phyloP scores from a whole-genome alignment of 2,113 vertebrate species.

The Urocitellus parryii region DNA sequence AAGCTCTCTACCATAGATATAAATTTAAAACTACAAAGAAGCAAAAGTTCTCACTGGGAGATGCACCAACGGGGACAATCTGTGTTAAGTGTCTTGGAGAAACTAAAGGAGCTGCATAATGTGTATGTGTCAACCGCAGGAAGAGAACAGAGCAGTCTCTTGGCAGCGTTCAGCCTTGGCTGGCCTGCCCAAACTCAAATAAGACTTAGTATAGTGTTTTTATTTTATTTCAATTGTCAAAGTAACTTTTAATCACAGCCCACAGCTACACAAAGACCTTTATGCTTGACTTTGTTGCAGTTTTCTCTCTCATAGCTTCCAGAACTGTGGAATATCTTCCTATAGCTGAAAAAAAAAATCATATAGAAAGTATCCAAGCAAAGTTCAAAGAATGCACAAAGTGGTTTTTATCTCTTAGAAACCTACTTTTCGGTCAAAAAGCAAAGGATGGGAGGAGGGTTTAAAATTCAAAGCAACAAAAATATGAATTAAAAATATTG shows the following conservation, averaged over 20 bases:
- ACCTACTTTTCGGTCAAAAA: constrained; percentile 30
- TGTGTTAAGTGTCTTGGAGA: constrained; percentile 25
- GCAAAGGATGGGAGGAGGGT: too few relatives aligned
- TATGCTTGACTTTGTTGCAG: neutral
- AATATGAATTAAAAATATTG: constrained; percentile 19
- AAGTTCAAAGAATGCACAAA: constrained; percentile 31
- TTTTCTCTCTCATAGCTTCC: neutral
- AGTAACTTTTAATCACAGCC: neutral
- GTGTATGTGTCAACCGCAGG: neutral
- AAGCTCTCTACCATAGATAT: neutral
- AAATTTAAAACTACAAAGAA: constrained; percentile 39
- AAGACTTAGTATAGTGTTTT: neutral
- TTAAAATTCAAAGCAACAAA: constrained; percentile 52
- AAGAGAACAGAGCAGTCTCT: neutral
- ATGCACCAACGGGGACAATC: neutral
- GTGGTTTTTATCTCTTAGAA: neutral
- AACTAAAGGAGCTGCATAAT: neutral
- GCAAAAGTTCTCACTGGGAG: neutral
- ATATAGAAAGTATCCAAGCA: neutral
- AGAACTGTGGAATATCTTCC: constrained; percentile 33
- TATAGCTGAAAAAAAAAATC: neutral
- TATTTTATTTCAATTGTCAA: neutral
- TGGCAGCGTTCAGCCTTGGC: neutral
- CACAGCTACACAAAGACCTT: neutral
- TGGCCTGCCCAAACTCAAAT: neutral